Conservation (phyloP, 2,113 vertebrate species). For the Spermophilus dauricus region DNA sequence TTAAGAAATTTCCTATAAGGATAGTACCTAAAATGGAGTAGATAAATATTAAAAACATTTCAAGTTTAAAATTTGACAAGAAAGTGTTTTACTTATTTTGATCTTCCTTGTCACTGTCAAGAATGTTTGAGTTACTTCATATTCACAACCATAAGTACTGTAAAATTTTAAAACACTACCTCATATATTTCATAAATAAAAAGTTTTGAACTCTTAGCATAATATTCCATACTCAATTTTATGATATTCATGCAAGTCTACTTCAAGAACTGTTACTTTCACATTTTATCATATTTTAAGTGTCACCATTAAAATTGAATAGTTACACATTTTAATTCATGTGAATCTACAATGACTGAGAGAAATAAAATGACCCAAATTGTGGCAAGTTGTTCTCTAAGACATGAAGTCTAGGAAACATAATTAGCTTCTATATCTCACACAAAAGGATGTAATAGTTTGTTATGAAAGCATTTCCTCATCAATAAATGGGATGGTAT, state of each 20-base stretch:
- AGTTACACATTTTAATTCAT: slow-evolving; percentile 29
- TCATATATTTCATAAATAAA: background rate
- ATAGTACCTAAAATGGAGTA: background rate
- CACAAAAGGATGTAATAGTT: background rate
- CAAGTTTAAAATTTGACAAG: slow-evolving; percentile 33
- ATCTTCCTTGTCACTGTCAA: background rate
- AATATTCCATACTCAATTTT: background rate
- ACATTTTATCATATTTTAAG: slow-evolving; percentile 33
- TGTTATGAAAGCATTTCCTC: background rate
- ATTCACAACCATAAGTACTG: background rate
- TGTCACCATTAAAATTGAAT: slow-evolving; percentile 40
- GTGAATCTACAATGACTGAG: background rate
- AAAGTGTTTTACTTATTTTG: slow-evolving; percentile 28
- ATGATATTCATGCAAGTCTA: background rate
- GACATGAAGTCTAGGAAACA: background rate
- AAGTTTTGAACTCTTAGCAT: background rate
- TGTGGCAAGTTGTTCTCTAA: background rate
- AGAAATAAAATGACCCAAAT: slow-evolving; percentile 16
- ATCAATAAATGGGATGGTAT: background rate
- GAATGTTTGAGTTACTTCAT: slow-evolving; percentile 36
- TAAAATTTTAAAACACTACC: slow-evolving; percentile 8
- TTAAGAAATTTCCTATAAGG: background rate
- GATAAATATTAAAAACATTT: background rate
- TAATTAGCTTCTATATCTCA: background rate
- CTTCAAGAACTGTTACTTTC: background rate